A percentile compares a stretch with the other conserved stretches of the same genome.
phyloP scores from a whole-genome alignment of 2,113 vertebrate genomes.

The Toxotes chatareus region DNA sequence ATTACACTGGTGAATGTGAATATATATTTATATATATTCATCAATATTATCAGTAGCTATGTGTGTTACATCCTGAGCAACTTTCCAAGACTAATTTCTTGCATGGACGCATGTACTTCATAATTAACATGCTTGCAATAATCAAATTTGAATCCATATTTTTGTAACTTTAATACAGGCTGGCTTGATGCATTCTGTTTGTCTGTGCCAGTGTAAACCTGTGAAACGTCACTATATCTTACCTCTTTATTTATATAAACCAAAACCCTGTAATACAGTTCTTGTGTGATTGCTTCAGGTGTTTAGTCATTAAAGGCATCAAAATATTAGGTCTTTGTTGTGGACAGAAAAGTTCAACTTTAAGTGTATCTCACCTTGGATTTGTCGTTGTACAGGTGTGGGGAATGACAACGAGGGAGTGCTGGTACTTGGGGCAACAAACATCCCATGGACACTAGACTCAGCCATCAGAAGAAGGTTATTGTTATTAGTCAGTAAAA shows the following conservation, averaged over 20 bases:
- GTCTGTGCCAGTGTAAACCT: neutral
- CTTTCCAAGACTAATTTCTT: neutral
- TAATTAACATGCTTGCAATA: neutral
- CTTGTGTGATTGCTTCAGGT: neutral
- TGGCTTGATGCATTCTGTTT: too few species aligned
- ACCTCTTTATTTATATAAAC: neutral
- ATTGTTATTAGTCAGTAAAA: slow-evolving; percentile 14
- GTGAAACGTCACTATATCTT: neutral
- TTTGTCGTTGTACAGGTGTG: slow-evolving; percentile 86
- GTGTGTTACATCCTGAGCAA: too few species aligned
- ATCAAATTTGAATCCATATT: too few species aligned
- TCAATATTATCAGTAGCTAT: neutral
- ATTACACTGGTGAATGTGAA: too few species aligned
- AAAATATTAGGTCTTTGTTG: neutral
- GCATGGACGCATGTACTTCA: neutral
- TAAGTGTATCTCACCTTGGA: neutral
- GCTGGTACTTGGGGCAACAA: slow-evolving; percentile 97
- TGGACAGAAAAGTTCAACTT: neutral
- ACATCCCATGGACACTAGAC: slow-evolving; percentile 98
- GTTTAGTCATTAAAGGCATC: neutral
- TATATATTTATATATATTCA: too few species aligned
- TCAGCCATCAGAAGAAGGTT: slow-evolving; percentile 98
- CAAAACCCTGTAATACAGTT: neutral
- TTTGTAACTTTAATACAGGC: too few species aligned
- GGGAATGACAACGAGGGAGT: slow-evolving; percentile 97